Conservation (phyloP, 2,797 vertebrate species). For the Rhinoraja longicauda region DNA sequence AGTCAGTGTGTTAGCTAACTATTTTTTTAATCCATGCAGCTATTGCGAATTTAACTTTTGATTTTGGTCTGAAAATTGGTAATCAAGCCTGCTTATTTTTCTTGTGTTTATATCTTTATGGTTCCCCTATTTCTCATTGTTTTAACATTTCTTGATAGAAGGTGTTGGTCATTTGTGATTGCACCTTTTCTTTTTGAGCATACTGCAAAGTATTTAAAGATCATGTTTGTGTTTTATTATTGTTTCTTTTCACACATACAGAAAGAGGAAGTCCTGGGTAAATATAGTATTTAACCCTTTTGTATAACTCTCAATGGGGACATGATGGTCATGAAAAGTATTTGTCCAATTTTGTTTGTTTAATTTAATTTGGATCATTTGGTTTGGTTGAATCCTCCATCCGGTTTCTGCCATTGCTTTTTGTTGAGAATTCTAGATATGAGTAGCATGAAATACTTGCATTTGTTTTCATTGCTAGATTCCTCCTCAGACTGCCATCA, state of each 20-base stretch:
- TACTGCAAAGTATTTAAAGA: not conserved
- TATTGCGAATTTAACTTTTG: too few relatives aligned
- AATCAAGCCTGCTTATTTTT: not conserved
- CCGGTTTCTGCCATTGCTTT: not conserved
- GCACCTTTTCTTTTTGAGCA: not conserved
- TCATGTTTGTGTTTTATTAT: not conserved
- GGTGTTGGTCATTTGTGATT: not conserved
- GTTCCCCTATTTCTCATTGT: not conserved
- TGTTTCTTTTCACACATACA: not conserved
- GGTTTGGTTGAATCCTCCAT: not conserved
- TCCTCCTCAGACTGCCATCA: not conserved
- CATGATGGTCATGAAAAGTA: not conserved
- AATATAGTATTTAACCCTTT: slow-evolving; percentile 17
- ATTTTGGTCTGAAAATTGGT: too few relatives aligned
- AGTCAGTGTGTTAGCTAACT: not conserved
- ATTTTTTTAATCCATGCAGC: not conserved
- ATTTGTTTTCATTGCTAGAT: not conserved
- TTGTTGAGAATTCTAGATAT: not conserved
- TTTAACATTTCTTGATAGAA: not conserved
- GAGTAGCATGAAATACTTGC: not conserved
- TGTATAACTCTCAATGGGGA: slow-evolving; percentile 4
- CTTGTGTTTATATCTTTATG: not conserved
- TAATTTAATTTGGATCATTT: not conserved
- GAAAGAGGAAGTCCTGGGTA: slow-evolving; percentile 12
- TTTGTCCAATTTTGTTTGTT: not conserved